Evolutionary conservation across 2,888 invertebrate genomes (phyloP), one percentile per base, ranked within the genome.

Genomic region (Poecilus cupreus): DNA sequence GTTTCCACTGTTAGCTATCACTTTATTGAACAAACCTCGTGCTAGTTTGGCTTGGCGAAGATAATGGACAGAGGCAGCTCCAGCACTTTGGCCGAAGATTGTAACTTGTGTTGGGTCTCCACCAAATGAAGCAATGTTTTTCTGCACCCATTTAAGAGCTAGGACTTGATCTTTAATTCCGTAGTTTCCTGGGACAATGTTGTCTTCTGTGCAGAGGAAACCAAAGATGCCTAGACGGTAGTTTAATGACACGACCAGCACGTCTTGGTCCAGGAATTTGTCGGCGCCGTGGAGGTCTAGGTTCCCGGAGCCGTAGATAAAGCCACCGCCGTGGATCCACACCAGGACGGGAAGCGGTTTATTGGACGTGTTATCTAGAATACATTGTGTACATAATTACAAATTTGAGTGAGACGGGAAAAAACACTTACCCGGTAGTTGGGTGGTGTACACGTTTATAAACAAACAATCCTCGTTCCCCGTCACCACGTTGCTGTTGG

Each of bases 161-260:
- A 79, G 16, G 13, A 70, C 8, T 70, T 79, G 79, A 70, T 79
- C 79, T 51, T 79, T 79, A 6, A 79, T 5, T 6, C 68, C 79
- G 16, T 49, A 20, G 26, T 79, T 79, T 68, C 79, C 79, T 10
- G 68, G 68, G n/a, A 26, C 49, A 6, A 20, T 13, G 5, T 46
- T 24, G 13, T 79, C 70, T 32, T 37, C 49, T 5, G 79, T 68
- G 13, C 32, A 20, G 3, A 79, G 18, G n/a, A 79, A 79, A 10
- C 79, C 79, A 20, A 60, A 60, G 3, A 24, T 20, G 24, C 60
- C 26, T 24, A 74, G 18, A 24, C 74, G 46, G 26, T 74, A 74
- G 51, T 74, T 74, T 22, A 49, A 2, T 1, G 74, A 20, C 1
- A 26, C 74, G 10, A 74, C 0, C n/a, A 74, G 1, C 5, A 74